phyloP scores from a whole-genome alignment of 2,113 vertebrate genomes.

The Sylvia atricapilla region DNA sequence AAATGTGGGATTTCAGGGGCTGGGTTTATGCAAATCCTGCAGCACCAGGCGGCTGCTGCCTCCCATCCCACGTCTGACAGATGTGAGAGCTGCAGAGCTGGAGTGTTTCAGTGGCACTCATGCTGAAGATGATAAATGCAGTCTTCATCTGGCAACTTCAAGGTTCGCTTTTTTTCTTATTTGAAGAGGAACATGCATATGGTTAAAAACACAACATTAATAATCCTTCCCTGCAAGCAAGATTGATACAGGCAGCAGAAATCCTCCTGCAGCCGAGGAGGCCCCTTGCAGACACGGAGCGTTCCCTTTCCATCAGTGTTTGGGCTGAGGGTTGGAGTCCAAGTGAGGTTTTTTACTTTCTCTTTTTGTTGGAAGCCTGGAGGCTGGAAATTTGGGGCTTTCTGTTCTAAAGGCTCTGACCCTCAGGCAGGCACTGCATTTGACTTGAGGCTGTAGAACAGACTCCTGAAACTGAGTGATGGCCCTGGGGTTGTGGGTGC shows the following conservation, averaged over 20 bases:
- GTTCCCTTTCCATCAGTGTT: not conserved
- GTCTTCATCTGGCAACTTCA: slow-evolving; percentile 62
- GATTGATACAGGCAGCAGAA: not conserved
- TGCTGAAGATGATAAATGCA: slow-evolving; percentile 67
- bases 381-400: no score
- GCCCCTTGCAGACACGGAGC: accelerated
- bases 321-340: not conserved
- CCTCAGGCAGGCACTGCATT: no score
- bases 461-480: no score
- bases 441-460: no score
- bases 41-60: not conserved
- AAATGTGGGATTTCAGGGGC: slow-evolving; percentile 3
- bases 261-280: not conserved
- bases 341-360: not conserved
- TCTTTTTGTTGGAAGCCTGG: not conserved
- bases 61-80: not conserved
- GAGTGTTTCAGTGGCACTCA: slow-evolving; percentile 18
- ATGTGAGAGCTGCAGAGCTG: slow-evolving; percentile 49
- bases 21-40: slow-evolving; percentile 27
- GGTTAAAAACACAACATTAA: slow-evolving; percentile 11
- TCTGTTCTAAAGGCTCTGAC: no score
- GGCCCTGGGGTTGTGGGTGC: no score
- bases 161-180: not conserved
- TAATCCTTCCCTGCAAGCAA: not conserved
- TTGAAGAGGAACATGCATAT: not conserved